Evolutionary conservation across 2,797 vertebrate species (phyloP), one percentile per base, ranked within the genome.

Genomic region (Sandelia bainsii): DNA sequence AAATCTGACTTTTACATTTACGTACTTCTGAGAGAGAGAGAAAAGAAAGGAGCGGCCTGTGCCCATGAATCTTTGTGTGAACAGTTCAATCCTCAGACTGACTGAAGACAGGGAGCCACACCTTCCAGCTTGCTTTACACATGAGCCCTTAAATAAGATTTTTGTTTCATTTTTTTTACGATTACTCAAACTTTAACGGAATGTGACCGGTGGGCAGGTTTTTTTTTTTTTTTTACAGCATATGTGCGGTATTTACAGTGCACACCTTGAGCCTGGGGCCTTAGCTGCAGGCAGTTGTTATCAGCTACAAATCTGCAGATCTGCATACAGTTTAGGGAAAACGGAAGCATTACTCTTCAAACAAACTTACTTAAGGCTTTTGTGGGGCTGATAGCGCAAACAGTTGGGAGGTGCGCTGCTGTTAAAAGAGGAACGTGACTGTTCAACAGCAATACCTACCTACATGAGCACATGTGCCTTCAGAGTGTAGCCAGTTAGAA

Each of bases 271-370:
- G 12, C 56, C 45, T 8, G 7, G 19, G 52, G 37, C 5, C 1
- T 1, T 45, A 20, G 27, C 62, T 51, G 51, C 58, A 67, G 40
- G 42, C 27, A 25, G 7, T 27, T 8, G 2, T 37, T 50, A 71
- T 66, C 62, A 46, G 25, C 32, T 45, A 16, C 27, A 62, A 49
- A 76, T 60, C 62, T 58, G 1, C 34, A 60, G 23, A 44, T 53
- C 50, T 57, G 29, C 50, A 29, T 57, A 25, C 59, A 62, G 57
- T 74, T 61, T 57, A 44, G 49, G 37, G 48, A 37, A 75, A 56
- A 74, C 8, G 8, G 59, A 72, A 72, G 39, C 29, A 23, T 54
- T 46, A 16, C 62, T 62, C 37, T 20, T 52, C 27, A 60, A 67
- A 62, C 69, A 77, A 65, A 70, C 23, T 32, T 42, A 56, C 8